Base-by-base conservation (phyloP, 2,113 vertebrate species). In the Callospermophilus lateralis region DNA sequence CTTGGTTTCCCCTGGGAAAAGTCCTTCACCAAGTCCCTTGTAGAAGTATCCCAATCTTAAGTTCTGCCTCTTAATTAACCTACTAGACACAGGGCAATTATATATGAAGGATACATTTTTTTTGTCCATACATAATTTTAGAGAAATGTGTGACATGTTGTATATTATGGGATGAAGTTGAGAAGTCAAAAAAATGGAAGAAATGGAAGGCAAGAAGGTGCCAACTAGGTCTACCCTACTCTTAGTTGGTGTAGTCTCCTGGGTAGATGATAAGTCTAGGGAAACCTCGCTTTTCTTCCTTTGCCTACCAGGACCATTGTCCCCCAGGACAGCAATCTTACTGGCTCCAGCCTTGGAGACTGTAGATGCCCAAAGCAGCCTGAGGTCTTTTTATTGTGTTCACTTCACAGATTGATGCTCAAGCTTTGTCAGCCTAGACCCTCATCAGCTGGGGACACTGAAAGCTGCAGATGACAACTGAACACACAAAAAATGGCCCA, bases 401-500 rank as follows among this genome's bases (percentile, higher is more conserved):
- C 72, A 81, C 63, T 91, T 81, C 63, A 79, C 1, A 34, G 55
- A 79, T 20, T 1, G 12, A 45, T 28, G 9, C 68, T 15, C 8
- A 37, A 79, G 73, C 37, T 81, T 61, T 84, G 37, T 81, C 65
- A 65, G 10, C 28, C 77, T 58, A 34, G 5, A 20, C 48, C 1
- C 68, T 53, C 24, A 32, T 34, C 91, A 70, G 61, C 74, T 73
- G 45, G 79, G 17, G 58, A 45, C 63, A 89, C 85, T n/a, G 12
- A 89, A 92, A 89, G 30, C 55, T 68, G 61, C 91, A 45, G 70
- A 39, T 74, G 67, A 94, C 48, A 93, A 87, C 30, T 22, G 45
- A 96, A 77, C 78, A 87, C 16, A 76, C 96, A 96, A 83, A 48
- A 96, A 97, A 94, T 15, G 45, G 61, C 26, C 89, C 61, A 53